Evolutionary conservation across 2,113 vertebrate genomes (phyloP), one percentile per base, ranked within the genome.

Genomic region (Psephotus haematonotus): DNA sequence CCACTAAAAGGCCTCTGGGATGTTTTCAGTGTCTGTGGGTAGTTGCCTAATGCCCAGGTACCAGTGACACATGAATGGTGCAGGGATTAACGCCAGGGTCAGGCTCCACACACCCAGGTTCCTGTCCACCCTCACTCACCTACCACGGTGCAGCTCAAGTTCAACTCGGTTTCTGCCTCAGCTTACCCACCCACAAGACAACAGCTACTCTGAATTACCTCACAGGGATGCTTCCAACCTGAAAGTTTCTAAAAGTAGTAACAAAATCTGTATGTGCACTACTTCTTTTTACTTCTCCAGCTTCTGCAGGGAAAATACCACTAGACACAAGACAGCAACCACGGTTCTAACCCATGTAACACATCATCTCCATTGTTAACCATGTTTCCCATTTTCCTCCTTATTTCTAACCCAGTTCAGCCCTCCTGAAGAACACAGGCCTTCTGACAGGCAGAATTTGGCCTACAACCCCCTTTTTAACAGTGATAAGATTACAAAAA

Each of bases 131-230:
- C 71, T 62, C 10, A 2, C 46, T 28, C 43, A 25, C 46, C 5
- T 37, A 6, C 0, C 1, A 5, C 2, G 0, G 18, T 5, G 2
- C 6, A 23, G 28, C 78, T 74, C 1, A 0, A 23, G 13, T 3
- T 22, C 22, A 78, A 6, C 1, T 25, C 23, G 31, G 6, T 28
- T 72, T 12, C 74, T 95, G 86, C 86, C 91, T 92, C 89, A 82
- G 43, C 92, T 94, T 92, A 86, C 69, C 67, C 57, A 50, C 27
- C 72, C 28, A 39, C 29, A 23, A 85, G 47, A 46, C 13, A 35
- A 57, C 44, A 87, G 35, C 62, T 59, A 5, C 76, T 69, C 52
- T 46, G 77, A 59, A 24, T 46, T 49, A 8, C 15, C 49, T 50
- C 92, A 17, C 46, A 46, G 80, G n/a, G 46, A 49, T 17, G 20